Evolutionary conservation across 2,888 invertebrate species (phyloP), one percentile per base, ranked within the genome.

Genomic region (Clunio marinus): DNA sequence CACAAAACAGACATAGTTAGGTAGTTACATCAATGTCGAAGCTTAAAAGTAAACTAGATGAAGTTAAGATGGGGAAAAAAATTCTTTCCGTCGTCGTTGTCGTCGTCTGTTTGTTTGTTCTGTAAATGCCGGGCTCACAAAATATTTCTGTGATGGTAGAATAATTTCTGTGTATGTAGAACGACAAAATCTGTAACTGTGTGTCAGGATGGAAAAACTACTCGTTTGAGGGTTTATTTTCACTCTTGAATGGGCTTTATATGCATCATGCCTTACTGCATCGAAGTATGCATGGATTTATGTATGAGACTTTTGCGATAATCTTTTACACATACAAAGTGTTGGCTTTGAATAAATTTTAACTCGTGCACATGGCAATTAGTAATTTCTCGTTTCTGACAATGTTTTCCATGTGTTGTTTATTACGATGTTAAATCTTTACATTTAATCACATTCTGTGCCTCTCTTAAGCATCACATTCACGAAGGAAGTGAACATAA

Each of bases 1-100:
- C n/a, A n/a, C n/a, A n/a, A 41, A 41, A 15, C 41, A 15, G 15
- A 41, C 10, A 41, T 15, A 41, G n/a, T 41, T 41, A 3, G n/a
- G n/a, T n/a, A n/a, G 15, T 10, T 10, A 41, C 41, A n/a, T n/a
- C 41, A 28, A 59, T 59, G 59, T 59, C 32, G 17, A 17, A 59
- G 17, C 20, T 59, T 32, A n/a, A 32, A 32, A 59, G 27, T 20
- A 32, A 59, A 59, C 59, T 59, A 32, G 58, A 58, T 58, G 58
- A 28, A 27, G 27, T 41, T 15, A 28, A 17, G 28, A 32, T 20
- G 28, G 15, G 8, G 1, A 22, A 51, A 35, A 2, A 28, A 58
- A 28, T 15, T 58, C 17, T 58, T 28, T 59, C 17, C 58, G 25
- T 57, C 25, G 55, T 32, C 24, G 22, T 41, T 7, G 32, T 32